These are phyloP conservation scores for Diarsia mendica DNA, from an alignment of 2,888 invertebrate species.

Conservation along the genomic window DNA sequence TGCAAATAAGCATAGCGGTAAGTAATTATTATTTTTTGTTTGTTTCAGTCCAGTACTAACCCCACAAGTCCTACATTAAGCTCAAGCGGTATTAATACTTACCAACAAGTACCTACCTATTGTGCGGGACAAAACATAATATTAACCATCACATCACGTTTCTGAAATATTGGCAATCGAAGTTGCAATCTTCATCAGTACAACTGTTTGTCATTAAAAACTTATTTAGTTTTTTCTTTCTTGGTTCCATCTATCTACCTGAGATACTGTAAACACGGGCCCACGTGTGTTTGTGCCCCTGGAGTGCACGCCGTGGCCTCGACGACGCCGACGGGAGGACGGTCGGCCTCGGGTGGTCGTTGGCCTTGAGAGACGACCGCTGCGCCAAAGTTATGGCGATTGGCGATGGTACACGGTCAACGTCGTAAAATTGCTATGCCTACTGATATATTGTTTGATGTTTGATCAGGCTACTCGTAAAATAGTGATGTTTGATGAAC, in stretches of 20 bases:
- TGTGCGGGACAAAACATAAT: neutral
- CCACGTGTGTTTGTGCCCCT: slow-evolving; percentile 3
- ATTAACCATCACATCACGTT: neutral
- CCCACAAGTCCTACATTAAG: too few relatives aligned
- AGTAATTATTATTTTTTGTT: too few relatives aligned
- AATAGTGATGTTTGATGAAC: slow-evolving; percentile 20
- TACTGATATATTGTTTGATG: slow-evolving; percentile 23
- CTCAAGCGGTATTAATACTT: too few relatives aligned
- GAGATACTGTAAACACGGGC: neutral
- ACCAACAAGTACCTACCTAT: too few relatives aligned
- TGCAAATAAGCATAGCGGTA: too few relatives aligned
- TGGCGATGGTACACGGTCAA: slow-evolving; percentile 5
- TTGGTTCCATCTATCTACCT: neutral
- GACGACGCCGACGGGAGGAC: slow-evolving; percentile 9
- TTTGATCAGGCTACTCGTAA: slow-evolving; percentile 44
- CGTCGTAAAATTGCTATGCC: slow-evolving; percentile 26
- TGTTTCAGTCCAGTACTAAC: too few relatives aligned
- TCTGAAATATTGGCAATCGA: neutral
- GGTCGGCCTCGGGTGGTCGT: slow-evolving; percentile 16
- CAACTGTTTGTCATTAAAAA: neutral
- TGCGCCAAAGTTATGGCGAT: slow-evolving; percentile 18
- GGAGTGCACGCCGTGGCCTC: slow-evolving; percentile 1
- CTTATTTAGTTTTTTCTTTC: neutral
- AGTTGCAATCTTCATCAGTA: neutral
- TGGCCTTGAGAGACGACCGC: slow-evolving; percentile 50